These are phyloP conservation scores for Actinostola sp. DNA, from an alignment of 92 coral and sea anemone genomes.

Conservation along the genomic window DNA sequence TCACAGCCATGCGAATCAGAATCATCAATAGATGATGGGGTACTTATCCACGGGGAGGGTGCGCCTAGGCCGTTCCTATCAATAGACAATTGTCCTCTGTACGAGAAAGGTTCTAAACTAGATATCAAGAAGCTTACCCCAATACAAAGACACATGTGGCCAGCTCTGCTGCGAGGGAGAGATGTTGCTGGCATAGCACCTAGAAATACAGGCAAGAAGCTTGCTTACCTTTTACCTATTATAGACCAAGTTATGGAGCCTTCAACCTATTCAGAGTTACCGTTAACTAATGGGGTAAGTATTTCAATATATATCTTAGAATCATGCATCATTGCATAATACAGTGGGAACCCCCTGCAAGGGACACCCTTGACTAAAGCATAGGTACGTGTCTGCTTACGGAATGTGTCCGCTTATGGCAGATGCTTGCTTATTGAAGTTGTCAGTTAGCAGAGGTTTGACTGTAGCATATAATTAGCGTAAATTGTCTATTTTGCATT, in stretches of 20 bases:
- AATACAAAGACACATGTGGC: slow-evolving; percentile 84
- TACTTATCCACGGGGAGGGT: slow-evolving; percentile 31
- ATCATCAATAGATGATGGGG: slow-evolving; percentile 17
- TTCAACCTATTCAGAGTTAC: slow-evolving; percentile 70
- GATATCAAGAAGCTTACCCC: slow-evolving; percentile 57
- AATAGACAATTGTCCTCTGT: slow-evolving; percentile 61
- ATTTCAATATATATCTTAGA: background rate
- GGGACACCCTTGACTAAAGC: too few relatives aligned
- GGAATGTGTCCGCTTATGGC: too few relatives aligned
- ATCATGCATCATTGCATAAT: background rate
- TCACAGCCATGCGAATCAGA: slow-evolving; percentile 21
- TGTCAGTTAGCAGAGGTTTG: too few relatives aligned
- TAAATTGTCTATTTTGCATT: too few relatives aligned
- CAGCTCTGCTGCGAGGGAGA: slow-evolving; percentile 90
- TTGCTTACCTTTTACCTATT: slow-evolving; percentile 81
- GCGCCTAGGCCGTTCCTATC: slow-evolving; percentile 57
- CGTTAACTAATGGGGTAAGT: slow-evolving; percentile 87
- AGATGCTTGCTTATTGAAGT: too few relatives aligned
- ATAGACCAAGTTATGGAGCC: slow-evolving; percentile 71
- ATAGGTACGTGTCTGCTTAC: too few relatives aligned
- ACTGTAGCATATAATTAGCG: too few relatives aligned
- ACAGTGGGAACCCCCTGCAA: too few relatives aligned
- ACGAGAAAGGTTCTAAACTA: slow-evolving; percentile 56
- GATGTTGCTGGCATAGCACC: slow-evolving; percentile 86
- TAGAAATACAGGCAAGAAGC: slow-evolving; percentile 42